A percentile compares a stretch with the other conserved stretches of the same genome.
These are phyloP conservation scores for Erythrocebus patas DNA, from an alignment of 2,113 vertebrate genomes.

Conservation along the genomic window DNA sequence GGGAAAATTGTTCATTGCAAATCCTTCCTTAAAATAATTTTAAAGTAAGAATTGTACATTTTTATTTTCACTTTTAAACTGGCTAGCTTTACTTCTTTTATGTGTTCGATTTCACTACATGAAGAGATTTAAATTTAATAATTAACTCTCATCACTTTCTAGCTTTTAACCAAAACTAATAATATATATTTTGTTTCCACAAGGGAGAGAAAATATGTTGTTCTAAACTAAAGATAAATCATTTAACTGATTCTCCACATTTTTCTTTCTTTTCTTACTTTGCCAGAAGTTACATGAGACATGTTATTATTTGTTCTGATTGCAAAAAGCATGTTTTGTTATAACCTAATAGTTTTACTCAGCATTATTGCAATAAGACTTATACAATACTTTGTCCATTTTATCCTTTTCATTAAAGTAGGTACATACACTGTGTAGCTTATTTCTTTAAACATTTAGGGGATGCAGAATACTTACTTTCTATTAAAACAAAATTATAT, in stretches of 20 bases:
- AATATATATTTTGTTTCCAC: constrained; percentile 29
- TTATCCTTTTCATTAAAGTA: constrained; percentile 63
- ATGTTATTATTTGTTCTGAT: constrained; percentile 46
- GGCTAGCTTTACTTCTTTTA: neutral
- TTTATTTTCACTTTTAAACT: neutral
- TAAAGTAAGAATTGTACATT: neutral
- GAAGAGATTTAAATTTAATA: constrained; percentile 8
- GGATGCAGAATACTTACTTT: constrained; percentile 28
- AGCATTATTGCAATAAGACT: constrained; percentile 3
- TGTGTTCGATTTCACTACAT: constrained; percentile 17
- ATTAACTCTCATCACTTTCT: neutral
- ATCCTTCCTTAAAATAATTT: constrained; percentile 38
- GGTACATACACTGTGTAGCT: constrained; percentile 1
- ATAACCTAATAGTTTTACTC: constrained; percentile 16
- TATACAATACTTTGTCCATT: neutral
- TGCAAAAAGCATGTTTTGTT: constrained; percentile 36
- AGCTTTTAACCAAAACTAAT: neutral
- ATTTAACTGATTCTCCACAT: constrained; percentile 22
- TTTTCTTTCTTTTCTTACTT: neutral
- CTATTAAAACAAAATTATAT: constrained; percentile 33
- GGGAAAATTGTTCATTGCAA: neutral
- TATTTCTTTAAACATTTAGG: constrained; percentile 18
- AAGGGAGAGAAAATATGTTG: neutral
- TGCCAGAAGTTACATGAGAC: constrained; percentile 22
- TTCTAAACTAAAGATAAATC: constrained; percentile 37